These are phyloP conservation scores for Pimephales promelas DNA, from an alignment of 2,113 vertebrate genomes.

Conservation along the genomic window DNA sequence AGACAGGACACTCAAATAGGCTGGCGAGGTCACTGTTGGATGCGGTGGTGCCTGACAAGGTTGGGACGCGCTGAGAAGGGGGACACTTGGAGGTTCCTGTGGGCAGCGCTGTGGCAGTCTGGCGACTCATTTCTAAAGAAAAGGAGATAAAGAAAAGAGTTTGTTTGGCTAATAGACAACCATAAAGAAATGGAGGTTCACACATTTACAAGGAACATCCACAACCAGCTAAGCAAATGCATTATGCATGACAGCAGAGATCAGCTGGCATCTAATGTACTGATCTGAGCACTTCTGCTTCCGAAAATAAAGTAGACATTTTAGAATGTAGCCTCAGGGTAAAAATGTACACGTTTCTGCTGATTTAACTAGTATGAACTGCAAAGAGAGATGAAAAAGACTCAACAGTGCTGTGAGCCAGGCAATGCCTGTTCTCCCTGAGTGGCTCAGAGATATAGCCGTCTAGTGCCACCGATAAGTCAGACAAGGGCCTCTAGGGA, in stretches of 20 bases:
- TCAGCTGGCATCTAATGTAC: slow-evolving; percentile 9
- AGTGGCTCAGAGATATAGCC: slow-evolving; percentile 31
- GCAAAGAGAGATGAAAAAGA: neutral
- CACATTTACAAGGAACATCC: neutral
- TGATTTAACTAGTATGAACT: neutral
- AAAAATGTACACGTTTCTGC: neutral
- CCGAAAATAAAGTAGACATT: neutral
- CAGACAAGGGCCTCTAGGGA: slow-evolving; percentile 44
- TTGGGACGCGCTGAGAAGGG: slow-evolving; percentile 95
- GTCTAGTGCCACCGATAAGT: slow-evolving; percentile 38
- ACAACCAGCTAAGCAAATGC: neutral
- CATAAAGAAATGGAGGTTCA: neutral
- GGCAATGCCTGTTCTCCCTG: slow-evolving; percentile 13
- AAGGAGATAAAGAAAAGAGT: slow-evolving; percentile 18
- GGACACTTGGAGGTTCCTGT: slow-evolving; percentile 98
- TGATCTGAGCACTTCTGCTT: neutral
- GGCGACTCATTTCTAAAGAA: slow-evolving; percentile 97
- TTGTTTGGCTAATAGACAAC: neutral
- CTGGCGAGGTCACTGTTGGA: slow-evolving; percentile 99
- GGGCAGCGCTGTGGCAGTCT: slow-evolving; percentile 96
- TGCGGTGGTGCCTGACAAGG: slow-evolving; percentile 94
- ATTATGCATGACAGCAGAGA: slow-evolving; percentile 9
- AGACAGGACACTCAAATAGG: slow-evolving; percentile 98
- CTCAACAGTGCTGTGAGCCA: neutral
- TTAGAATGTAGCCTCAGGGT: neutral